Conservation (phyloP, 1,140 invertebrate species). For the Drosophila tani region DNA sequence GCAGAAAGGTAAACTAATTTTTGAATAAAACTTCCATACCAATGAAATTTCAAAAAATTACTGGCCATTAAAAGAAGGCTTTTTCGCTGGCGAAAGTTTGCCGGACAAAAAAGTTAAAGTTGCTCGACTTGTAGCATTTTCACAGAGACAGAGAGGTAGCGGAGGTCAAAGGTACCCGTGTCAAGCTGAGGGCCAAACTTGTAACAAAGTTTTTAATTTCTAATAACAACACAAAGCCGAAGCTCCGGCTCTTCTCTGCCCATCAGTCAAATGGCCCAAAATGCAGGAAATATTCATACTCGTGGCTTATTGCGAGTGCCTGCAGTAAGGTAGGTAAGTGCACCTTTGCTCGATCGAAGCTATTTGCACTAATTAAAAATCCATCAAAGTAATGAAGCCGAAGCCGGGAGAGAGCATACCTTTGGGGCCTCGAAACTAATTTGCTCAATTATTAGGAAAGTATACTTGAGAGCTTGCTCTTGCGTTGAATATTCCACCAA, state of each 20-base stretch:
- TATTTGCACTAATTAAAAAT: constrained; percentile 50
- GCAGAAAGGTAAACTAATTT: no score
- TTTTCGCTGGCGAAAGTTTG: constrained; percentile 6
- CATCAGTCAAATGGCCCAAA: constrained; percentile 17
- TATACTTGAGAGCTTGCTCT: no score
- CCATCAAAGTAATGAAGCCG: constrained; percentile 30
- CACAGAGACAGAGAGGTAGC: background rate
- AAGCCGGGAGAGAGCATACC: background rate
- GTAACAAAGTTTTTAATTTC: constrained; percentile 66
- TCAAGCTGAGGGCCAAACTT: constrained; percentile 37
- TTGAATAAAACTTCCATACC: background rate
- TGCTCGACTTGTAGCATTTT: constrained; percentile 18
- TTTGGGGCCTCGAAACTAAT: constrained; percentile 18
- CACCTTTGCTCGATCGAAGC: constrained; percentile 25
- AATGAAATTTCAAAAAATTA: constrained; percentile 1
- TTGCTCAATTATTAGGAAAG: constrained; percentile 3
- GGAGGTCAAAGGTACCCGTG: background rate
- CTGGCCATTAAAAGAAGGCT: constrained; percentile 2
- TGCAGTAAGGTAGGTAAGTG: background rate
- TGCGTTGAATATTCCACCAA: no score
- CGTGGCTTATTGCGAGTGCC: constrained; percentile 8
- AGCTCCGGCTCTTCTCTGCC: background rate
- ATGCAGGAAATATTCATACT: constrained; percentile 18
- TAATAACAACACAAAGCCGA: constrained; percentile 19
- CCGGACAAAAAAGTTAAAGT: constrained; percentile 21